Evolutionary conservation across 1,140 invertebrate species (phyloP).

Genomic region (Propsilocerus akamusi): DNA sequence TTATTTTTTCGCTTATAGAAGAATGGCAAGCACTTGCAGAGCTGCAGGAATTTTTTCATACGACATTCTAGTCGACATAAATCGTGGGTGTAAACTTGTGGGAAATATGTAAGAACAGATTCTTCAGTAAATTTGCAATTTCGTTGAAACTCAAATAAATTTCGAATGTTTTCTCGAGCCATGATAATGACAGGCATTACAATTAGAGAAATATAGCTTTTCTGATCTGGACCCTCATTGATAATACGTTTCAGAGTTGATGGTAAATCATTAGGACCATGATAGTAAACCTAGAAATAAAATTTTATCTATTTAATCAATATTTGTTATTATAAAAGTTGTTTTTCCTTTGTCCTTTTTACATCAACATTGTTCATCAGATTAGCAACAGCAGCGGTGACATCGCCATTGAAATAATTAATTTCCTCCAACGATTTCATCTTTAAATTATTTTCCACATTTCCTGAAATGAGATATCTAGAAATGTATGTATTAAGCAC

Average conservation of each 20-base stretch:
- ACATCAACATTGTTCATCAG: neutral
- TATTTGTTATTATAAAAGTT: neutral
- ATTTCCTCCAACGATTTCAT: neutral
- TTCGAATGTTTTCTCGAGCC: neutral
- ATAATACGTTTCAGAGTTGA: neutral
- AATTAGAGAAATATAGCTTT: neutral
- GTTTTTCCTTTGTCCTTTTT: neutral
- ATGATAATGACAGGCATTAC: neutral
- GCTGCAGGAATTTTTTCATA: slow-evolving; percentile 1
- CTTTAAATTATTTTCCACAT: neutral
- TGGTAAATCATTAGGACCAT: neutral
- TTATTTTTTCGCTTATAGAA: slow-evolving; percentile 4
- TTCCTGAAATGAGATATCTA: neutral
- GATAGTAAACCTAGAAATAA: slow-evolving; percentile 5
- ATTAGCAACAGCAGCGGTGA: neutral
- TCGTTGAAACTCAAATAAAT: slow-evolving; percentile 2
- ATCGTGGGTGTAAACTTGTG: neutral
- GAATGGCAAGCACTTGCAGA: slow-evolving; percentile 6
- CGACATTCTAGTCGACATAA: slow-evolving; percentile 5
- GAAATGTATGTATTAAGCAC: neutral
- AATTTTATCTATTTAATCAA: neutral
- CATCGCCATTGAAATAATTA: slow-evolving; percentile 3
- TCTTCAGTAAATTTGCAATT: slow-evolving; percentile 5
- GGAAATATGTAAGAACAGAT: slow-evolving; percentile 1
- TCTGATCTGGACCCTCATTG: neutral